Evolutionary conservation across 2,113 vertebrate species (phyloP).

Genomic region (Gnathonemus longibarbis): DNA sequence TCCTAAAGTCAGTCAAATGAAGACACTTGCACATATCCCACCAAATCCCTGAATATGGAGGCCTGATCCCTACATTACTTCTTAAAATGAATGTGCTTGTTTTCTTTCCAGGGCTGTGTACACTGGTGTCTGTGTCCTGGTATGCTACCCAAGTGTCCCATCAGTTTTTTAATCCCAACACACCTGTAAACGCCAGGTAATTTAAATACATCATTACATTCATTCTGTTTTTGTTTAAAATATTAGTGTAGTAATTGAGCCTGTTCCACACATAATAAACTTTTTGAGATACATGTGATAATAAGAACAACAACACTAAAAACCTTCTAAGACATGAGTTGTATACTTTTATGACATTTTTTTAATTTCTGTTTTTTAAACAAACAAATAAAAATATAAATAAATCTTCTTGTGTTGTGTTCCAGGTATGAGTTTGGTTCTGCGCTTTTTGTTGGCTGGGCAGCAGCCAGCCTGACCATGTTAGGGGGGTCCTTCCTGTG

Average conservation of each 20-base stretch:
- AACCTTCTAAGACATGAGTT: neutral
- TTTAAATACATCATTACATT: neutral
- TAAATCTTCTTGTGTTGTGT: neutral
- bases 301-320: neutral
- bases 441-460: slow-evolving; percentile 89
- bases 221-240: neutral
- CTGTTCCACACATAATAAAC: neutral
- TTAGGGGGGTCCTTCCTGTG: slow-evolving; percentile 87
- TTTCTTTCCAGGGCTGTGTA: slow-evolving; percentile 71
- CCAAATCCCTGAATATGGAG: neutral
- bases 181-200: slow-evolving; percentile 86
- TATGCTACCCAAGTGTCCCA: slow-evolving; percentile 86
- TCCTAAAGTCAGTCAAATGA: neutral
- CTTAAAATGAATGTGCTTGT: slow-evolving; percentile 6
- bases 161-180: slow-evolving; percentile 88
- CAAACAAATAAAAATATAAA: neutral
- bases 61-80: neutral
- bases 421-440: slow-evolving; percentile 90
- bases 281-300: neutral
- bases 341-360: neutral
- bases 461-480: slow-evolving; percentile 75
- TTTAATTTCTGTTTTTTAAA: neutral
- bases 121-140: slow-evolving; percentile 84
- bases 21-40: neutral
- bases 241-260: neutral